A percentile compares a stretch with the other conserved stretches of the same genome.
phyloP scores from a whole-genome alignment of 1,140 invertebrate species.

The Pseudomyrmex gracilis region DNA sequence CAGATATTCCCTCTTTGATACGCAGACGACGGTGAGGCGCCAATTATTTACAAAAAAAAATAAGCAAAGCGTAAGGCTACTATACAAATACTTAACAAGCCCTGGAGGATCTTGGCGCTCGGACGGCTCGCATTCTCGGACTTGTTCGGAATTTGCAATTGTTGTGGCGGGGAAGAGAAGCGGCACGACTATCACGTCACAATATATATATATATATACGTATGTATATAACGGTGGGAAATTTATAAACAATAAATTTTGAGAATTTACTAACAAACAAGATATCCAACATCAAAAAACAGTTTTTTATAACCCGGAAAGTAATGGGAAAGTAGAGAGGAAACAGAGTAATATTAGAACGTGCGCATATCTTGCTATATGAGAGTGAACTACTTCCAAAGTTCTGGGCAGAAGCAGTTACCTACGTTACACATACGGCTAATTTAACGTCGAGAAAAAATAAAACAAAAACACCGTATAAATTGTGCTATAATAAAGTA shows the following conservation, averaged over 20 bases:
- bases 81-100: too few species aligned
- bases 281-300: conserved; percentile 4
- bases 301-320: background rate
- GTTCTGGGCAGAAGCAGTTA: background rate
- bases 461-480: background rate
- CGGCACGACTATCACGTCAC: too few species aligned
- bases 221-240: background rate
- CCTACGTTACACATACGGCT: background rate
- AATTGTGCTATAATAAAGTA: background rate
- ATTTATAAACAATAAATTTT: background rate
- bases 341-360: background rate
- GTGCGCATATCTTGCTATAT: background rate
- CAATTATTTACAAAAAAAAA: too few species aligned
- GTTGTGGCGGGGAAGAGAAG: too few species aligned
- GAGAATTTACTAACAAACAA: background rate
- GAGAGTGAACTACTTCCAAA: background rate
- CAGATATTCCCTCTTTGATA: too few species aligned
- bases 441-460: background rate
- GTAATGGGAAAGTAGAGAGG: conserved; percentile 4
- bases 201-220: too few species aligned
- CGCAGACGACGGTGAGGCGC: too few species aligned
- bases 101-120: too few species aligned
- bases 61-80: too few species aligned
- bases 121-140: too few species aligned
- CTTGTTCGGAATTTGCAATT: too few species aligned